Base-by-base conservation (phyloP, 2,113 vertebrate genomes). In the Eurystomus gularis region DNA sequence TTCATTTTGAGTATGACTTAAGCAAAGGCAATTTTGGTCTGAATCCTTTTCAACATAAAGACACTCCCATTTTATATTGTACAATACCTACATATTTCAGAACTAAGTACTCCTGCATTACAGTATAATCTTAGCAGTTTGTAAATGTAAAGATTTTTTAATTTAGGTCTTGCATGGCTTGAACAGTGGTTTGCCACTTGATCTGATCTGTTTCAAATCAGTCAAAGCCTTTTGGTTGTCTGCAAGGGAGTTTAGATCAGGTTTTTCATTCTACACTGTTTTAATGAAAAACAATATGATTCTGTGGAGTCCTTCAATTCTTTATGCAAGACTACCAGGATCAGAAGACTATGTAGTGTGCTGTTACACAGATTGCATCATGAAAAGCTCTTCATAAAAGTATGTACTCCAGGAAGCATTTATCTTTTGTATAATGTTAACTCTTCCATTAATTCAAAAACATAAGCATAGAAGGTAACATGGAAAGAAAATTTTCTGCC, bases 1-100 rank as follows among this genome's bases (percentile, higher is more conserved):
- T 96, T 97, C 97, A 97, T 55, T 97, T 93, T 96, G 52, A 93
- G 91, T 90, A 60, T 94, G 86, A 98, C 91, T 89, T 96, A 51
- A 64, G 57, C 31, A 70, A 88, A 91, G 73, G 95, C 95, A 75
- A 84, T 64, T 81, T 76, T 95, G 70, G 31, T 81, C 42, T 86
- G 44, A 42, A 17, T 76, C 49, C 77, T 88, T 88, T 93, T 77
- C 20, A 69, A 77, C 25, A 69, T 66, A 88, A 90, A 90, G 55
- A 37, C 7, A 24, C 24, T 68, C 42, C 42, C 14, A 75, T 75
- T 92, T 91, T 83, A 70, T 84, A 69, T 55, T 58, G 18, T 75
- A 55, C 18, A 68, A 18, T 62, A 69, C 35, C 29, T 61, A 64
- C 6, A 7, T 48, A 80, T 62, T 86, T 54, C 54, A 83, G 40